Percentiles rank a stretch among this genome's conserved stretches.
Evolutionary conservation across 1,140 invertebrate species (phyloP).

Genomic region (Stenopsyche tienmushanensis): DNA sequence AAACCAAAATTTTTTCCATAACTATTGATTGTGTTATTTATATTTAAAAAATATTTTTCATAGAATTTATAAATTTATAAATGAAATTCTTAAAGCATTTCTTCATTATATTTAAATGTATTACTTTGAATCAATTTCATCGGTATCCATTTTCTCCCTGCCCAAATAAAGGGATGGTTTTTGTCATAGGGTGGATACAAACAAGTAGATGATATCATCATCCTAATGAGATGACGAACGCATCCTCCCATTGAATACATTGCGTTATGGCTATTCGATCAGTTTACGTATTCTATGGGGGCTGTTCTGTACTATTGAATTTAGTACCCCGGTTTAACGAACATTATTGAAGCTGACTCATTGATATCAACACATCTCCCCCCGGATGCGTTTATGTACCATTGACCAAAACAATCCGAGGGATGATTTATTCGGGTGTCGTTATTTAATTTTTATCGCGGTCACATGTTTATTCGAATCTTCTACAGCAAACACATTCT

Average conservation of each 20-base stretch:
- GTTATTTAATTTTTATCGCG: too few relatives aligned
- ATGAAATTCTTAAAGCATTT: background rate
- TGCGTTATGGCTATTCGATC: conserved; percentile 36
- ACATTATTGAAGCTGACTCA: conserved; percentile 16
- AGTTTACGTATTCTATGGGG: background rate
- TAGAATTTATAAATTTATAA: background rate
- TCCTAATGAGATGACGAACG: conserved; percentile 32
- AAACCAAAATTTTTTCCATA: too few relatives aligned
- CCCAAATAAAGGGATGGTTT: conserved; percentile 3
- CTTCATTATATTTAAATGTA: background rate
- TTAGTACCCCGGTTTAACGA: conserved; percentile 7
- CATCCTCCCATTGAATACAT: background rate
- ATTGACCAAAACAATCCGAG: too few relatives aligned
- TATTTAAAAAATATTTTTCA: background rate
- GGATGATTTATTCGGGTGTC: too few relatives aligned
- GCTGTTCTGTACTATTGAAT: conserved; percentile 9
- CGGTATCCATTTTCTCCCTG: too few relatives aligned
- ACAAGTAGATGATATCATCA: conserved; percentile 31
- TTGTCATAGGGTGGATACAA: background rate
- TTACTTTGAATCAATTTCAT: too few relatives aligned
- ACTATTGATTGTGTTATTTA: too few relatives aligned
- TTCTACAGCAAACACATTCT: too few relatives aligned
- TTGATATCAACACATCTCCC: too few relatives aligned
- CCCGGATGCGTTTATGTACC: too few relatives aligned
- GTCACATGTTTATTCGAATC: too few relatives aligned